Conservation (phyloP, 1,140 invertebrate genomes). For the Hormaphis cornu region DNA sequence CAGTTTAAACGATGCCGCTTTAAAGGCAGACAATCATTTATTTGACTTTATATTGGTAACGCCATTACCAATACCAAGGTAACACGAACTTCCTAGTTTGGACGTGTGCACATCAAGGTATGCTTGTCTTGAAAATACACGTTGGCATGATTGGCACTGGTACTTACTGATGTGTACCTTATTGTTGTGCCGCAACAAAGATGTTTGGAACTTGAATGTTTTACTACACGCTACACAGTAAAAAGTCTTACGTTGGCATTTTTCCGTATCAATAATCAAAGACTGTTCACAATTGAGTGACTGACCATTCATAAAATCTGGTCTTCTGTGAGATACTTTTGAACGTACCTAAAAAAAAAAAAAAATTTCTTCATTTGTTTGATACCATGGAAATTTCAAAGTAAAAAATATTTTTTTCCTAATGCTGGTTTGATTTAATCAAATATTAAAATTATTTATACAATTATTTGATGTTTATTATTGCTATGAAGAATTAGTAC, state of each 20-base stretch:
- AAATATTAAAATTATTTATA: too few relatives aligned
- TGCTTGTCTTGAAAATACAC: slow-evolving; percentile 39
- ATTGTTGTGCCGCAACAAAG: slow-evolving; percentile 38
- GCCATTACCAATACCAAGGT: slow-evolving; percentile 30
- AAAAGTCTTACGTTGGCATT: slow-evolving; percentile 34
- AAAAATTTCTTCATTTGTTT: background rate
- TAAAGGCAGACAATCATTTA: background rate
- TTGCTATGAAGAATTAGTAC: too few relatives aligned
- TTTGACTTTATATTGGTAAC: slow-evolving; percentile 8
- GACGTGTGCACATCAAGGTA: slow-evolving; percentile 38
- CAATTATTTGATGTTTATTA: too few relatives aligned
- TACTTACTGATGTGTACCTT: slow-evolving; percentile 39
- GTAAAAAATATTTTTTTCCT: too few relatives aligned
- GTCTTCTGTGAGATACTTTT: background rate
- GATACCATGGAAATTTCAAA: too few relatives aligned
- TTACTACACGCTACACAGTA: slow-evolving; percentile 37
- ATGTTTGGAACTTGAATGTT: slow-evolving; percentile 39
- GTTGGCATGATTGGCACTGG: slow-evolving; percentile 37
- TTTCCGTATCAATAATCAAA: slow-evolving; percentile 7
- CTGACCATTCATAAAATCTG: background rate
- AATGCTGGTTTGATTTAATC: background rate
- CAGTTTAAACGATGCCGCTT: background rate
- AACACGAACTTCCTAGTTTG: slow-evolving; percentile 38
- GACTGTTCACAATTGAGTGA: slow-evolving; percentile 28
- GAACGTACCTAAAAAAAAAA: background rate